phyloP scores from a whole-genome alignment of 2,888 invertebrate species.

The Polydrusus cervinus region DNA sequence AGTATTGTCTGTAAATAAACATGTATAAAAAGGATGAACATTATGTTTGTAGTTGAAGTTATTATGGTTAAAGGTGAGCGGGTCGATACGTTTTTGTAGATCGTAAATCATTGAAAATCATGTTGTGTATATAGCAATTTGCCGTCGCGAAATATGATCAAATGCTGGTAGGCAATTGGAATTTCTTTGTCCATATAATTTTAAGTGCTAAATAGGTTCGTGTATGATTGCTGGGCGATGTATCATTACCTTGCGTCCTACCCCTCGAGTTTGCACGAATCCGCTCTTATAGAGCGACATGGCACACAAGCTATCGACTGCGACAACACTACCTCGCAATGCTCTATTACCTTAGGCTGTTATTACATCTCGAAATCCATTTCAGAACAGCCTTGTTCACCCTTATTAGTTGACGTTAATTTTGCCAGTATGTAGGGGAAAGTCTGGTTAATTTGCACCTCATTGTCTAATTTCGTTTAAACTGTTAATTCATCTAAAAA shows the following conservation, averaged over 20 bases:
- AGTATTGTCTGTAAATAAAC: constrained; percentile 31
- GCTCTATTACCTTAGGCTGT: constrained; percentile 56
- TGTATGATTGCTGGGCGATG: constrained; percentile 60
- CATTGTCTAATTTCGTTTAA: too few species aligned
- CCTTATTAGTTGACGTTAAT: constrained; percentile 48
- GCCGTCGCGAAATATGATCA: constrained; percentile 51
- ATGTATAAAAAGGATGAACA: constrained; percentile 26
- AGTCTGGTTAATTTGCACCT: too few species aligned
- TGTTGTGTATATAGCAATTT: constrained; percentile 52
- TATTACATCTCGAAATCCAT: constrained; percentile 53
- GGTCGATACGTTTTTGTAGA: constrained; percentile 42
- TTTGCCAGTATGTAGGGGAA: constrained; percentile 26
- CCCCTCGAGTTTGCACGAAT: constrained; percentile 60
- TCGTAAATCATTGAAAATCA: constrained; percentile 52
- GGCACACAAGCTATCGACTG: constrained; percentile 51
- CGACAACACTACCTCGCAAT: constrained; percentile 57
- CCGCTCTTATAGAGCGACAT: constrained; percentile 56
- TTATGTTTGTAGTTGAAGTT: constrained; percentile 40
- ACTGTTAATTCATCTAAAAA: too few species aligned
- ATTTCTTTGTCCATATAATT: constrained; percentile 63
- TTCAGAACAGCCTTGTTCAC: constrained; percentile 46
- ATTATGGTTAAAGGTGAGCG: constrained; percentile 50
- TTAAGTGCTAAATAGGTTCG: constrained; percentile 63
- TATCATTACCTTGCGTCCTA: constrained; percentile 60
- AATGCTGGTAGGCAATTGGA: constrained; percentile 60